Base-by-base conservation (phyloP, 2,888 invertebrate species). In the Junonia oenone region DNA sequence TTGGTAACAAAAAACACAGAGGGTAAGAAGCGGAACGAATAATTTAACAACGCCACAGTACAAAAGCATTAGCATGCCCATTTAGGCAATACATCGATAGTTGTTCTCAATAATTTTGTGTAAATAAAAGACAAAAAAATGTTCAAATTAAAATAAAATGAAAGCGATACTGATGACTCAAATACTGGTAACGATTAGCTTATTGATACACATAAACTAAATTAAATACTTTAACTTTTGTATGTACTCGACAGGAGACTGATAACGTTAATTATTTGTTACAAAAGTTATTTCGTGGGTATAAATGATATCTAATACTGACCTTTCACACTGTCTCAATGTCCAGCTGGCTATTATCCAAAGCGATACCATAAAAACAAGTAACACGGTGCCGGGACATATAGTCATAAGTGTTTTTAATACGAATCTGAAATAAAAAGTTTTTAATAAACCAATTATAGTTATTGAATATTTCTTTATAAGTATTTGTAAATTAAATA, bases 301-400 rank as follows among this genome's bases (percentile, higher is more conserved):
- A 31, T 33, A 43, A 6, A 33, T 35, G 9, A 40, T 29, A 15
- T 35, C 8, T 22, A 29, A 38, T 78, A 85, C 91, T 92, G 91
- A 99, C 98, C 99, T 96, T 92, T 99, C 99, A 85, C 99, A 99
- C 73, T 99, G 98, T 67, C 99, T 93, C 69, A 99, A 91, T 63
- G 98, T 98, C 99, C 99, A 99, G 77, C 98, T 98, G 66, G 99
- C 99, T 74, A 99, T 98, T 84, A 99, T 98, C 99, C 99, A 99
- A 63, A 99, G 92, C 6, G 99, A 98, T 66, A 99, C 98, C 97
- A 99, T 99, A 92, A 99, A 99, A 68, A 99, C 99, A 75, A 99
- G 92, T 73, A 99, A 93, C 71, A 99, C 99, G 63, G 94, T 99
- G 86, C 94, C 99, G 53, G 99, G 99, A 89, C 99, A 99, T 85